phyloP scores from a whole-genome alignment of 92 coral and sea anemone genomes.

The Epizoanthus stellaris region DNA sequence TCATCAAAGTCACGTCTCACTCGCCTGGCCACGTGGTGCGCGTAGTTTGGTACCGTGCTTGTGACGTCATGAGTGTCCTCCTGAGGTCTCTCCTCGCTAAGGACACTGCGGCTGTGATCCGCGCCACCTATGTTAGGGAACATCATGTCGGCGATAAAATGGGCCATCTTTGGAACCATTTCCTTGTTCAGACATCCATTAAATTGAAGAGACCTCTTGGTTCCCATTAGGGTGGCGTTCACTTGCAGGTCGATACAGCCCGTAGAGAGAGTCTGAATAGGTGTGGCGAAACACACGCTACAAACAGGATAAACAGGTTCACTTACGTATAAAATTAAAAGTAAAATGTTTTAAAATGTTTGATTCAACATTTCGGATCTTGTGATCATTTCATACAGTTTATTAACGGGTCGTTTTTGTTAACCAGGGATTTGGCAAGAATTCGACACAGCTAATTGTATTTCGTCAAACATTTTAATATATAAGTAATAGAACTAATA shows the following conservation, averaged over 20 bases:
- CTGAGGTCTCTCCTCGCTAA: slow-evolving; percentile 72
- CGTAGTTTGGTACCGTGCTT: background rate
- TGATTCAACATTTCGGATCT: too few species aligned
- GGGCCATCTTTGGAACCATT: slow-evolving; percentile 88
- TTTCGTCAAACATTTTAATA: too few species aligned
- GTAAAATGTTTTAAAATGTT: background rate
- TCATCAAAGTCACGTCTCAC: slow-evolving; percentile 40
- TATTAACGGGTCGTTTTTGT: too few species aligned
- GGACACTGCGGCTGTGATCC: slow-evolving; percentile 64
- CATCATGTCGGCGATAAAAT: slow-evolving; percentile 79
- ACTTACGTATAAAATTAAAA: background rate
- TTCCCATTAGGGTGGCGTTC: slow-evolving; percentile 76
- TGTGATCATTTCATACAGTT: too few species aligned
- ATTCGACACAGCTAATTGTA: too few species aligned
- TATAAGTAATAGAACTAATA: background rate
- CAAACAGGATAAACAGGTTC: background rate
- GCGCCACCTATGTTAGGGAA: slow-evolving; percentile 79
- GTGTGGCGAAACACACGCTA: slow-evolving; percentile 64
- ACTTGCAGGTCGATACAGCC: slow-evolving; percentile 85
- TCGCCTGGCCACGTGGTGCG: slow-evolving; percentile 27
- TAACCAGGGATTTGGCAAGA: too few species aligned
- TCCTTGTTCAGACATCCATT: slow-evolving; percentile 92
- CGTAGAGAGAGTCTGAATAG: slow-evolving; percentile 84
- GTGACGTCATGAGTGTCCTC: background rate
- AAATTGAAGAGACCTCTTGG: slow-evolving; percentile 67